These are phyloP conservation scores for Latrodectus hesperus DNA, from an alignment of 2,888 invertebrate species.

Conservation along the genomic window DNA sequence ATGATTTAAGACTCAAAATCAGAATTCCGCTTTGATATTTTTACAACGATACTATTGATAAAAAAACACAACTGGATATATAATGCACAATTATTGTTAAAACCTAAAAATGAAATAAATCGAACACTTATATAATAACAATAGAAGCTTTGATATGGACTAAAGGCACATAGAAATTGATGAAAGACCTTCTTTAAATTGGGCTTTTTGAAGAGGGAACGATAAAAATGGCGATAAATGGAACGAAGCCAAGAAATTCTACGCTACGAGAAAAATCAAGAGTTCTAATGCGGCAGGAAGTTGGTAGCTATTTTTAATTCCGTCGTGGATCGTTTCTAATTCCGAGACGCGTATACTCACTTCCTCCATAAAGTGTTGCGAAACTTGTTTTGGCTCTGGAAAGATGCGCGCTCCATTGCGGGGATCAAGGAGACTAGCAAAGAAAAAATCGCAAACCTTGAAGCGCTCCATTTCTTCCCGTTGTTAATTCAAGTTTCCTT, in stretches of 20 bases:
- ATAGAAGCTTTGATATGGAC: no score
- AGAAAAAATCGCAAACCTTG: no score
- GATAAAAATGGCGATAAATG: background rate
- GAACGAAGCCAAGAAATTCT: background rate
- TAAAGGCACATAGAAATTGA: no score
- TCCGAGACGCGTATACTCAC: constrained; percentile 45
- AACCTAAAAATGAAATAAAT: background rate
- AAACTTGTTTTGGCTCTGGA: constrained; percentile 11
- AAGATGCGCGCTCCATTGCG: background rate
- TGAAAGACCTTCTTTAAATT: no score
- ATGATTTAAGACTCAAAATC: no score
- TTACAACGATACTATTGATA: no score
- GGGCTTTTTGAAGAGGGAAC: no score
- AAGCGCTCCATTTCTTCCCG: background rate
- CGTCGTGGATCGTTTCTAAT: constrained; percentile 54
- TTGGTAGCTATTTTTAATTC: constrained; percentile 55
- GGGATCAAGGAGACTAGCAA: background rate
- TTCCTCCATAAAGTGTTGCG: constrained; percentile 36
- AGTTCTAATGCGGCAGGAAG: constrained; percentile 20
- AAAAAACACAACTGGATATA: no score
- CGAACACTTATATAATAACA: background rate
- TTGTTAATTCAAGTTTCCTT: background rate
- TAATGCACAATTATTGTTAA: background rate
- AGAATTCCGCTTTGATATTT: no score
- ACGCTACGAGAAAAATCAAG: background rate